Evolutionary conservation across 2,888 invertebrate species (phyloP), one percentile per base, ranked within the genome.

Genomic region (Aporophyla nigra): DNA sequence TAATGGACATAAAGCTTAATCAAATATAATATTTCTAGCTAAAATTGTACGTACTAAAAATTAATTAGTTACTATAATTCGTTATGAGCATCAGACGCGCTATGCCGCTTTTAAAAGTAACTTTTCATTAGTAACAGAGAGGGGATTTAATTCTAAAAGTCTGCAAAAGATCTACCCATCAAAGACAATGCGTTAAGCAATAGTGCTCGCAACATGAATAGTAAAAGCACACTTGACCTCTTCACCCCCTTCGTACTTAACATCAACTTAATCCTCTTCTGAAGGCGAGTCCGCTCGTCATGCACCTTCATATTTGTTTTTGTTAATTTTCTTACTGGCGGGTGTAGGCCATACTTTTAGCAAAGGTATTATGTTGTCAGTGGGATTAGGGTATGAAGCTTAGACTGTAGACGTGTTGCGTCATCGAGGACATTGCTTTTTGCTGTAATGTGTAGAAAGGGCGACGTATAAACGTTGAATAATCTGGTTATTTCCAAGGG

Each of bases 281-380:
- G 58, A 27, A 21, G 40, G 6, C 14, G 4, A 69, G 33, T 33
- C 27, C 21, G 24, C 24, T 69, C 49, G 69, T 54, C 51, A 58
- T 68, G 54, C 66, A 54, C 56, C 59, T 61, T 62, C 12, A 72
- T 84, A 66, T 54, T 14, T 54, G 61, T 76, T 66, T 69, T 77
- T 53, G 51, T 5, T 33, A 9, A 58, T 71, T 66, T 69, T 53
- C 58, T 68, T 53, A 46, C 51, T 46, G 53, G 10, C 46, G 1
- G n/a, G 27, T 16, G 5, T 12, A 16, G 24, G 21, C 7, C 53
- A 16, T 53, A 24, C 19, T 53, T 59, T 54, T 24, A 33, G 56
- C n/a, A 12, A 33, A 43, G 14, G 16, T 33, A 68, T 66, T 68
- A 71, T 49, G 24, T 68, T 33, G 71, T 43, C 58, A 53, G 12